phyloP scores from a whole-genome alignment of 2,888 invertebrate species.

The Alentia gelatinosa region DNA sequence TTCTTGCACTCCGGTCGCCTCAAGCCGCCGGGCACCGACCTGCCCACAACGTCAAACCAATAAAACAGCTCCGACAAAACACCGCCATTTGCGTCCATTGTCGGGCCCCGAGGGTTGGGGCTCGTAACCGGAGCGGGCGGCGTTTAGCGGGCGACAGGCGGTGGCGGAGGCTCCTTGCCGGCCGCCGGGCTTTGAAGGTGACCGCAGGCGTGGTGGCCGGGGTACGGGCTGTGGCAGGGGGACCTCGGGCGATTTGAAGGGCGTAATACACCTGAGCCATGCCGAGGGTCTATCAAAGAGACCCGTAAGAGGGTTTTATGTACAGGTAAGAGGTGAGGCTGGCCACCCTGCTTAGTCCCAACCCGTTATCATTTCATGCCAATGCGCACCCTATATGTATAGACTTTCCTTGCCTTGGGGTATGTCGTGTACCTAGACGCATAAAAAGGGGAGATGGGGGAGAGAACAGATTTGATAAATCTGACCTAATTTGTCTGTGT shows the following conservation, averaged over 20 bases:
- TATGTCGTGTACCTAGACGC: too few species aligned
- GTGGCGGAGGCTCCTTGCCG: not conserved
- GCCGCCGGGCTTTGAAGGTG: not conserved
- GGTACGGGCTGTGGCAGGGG: not conserved
- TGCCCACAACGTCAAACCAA: conserved; percentile 18
- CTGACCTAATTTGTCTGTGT: too few species aligned
- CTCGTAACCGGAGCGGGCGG: not conserved
- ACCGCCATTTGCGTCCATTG: conserved; percentile 9
- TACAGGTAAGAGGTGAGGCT: too few species aligned
- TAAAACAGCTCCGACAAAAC: conserved; percentile 5
- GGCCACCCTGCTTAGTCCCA: too few species aligned
- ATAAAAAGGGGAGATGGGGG: too few species aligned
- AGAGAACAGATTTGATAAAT: too few species aligned
- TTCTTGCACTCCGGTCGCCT: not conserved
- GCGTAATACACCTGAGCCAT: too few species aligned
- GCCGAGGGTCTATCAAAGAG: not conserved
- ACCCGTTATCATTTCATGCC: too few species aligned
- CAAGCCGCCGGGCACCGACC: not conserved
- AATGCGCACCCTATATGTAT: too few species aligned
- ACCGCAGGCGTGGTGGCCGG: not conserved
- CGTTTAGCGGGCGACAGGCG: not conserved
- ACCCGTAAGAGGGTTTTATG: too few species aligned
- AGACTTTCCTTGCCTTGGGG: too few species aligned
- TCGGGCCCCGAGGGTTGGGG: not conserved
- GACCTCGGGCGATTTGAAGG: too few species aligned